Conservation (phyloP, 2,797 vertebrate genomes). For the Coendou prehensilis region DNA sequence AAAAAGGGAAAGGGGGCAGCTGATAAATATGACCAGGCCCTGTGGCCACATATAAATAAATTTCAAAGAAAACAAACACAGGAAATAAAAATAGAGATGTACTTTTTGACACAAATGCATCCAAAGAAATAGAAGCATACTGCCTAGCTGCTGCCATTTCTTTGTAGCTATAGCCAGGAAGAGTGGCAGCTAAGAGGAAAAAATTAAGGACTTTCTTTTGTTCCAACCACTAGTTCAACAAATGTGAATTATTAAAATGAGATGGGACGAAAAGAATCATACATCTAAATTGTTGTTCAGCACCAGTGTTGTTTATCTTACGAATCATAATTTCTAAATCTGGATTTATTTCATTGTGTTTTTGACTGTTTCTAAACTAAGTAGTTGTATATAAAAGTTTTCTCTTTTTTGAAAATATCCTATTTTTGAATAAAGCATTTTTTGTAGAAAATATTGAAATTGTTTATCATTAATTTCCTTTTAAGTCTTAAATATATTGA, state of each 20-base stretch:
- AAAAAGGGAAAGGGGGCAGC: not conserved
- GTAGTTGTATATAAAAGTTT: constrained; percentile 87
- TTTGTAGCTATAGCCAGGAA: not conserved
- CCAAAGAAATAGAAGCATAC: constrained; percentile 8
- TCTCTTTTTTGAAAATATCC: constrained; percentile 85
- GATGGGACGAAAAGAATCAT: constrained; percentile 30
- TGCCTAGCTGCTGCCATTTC: constrained; percentile 14
- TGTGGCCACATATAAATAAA: constrained; percentile 13
- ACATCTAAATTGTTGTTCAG: constrained; percentile 54
- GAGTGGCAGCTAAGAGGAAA: not conserved
- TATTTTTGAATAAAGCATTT: constrained; percentile 91
- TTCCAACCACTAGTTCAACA: constrained; percentile 62
- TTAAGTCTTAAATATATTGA: constrained; percentile 45
- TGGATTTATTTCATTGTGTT: constrained; percentile 76
- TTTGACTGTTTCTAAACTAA: constrained; percentile 83
- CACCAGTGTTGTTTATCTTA: constrained; percentile 66
- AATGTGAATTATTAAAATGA: constrained; percentile 63
- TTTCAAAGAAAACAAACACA: constrained; percentile 52
- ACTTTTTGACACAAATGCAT: constrained; percentile 42
- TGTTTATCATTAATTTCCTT: constrained; percentile 67
- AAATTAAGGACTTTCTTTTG: constrained; percentile 1
- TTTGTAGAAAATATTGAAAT: constrained; percentile 84
- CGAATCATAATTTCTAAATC: constrained; percentile 72
- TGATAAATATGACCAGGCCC: not conserved
- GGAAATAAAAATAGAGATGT: not conserved